Base-by-base conservation (phyloP, 92 coral and sea anemone species). In the Siderastrea radians region DNA sequence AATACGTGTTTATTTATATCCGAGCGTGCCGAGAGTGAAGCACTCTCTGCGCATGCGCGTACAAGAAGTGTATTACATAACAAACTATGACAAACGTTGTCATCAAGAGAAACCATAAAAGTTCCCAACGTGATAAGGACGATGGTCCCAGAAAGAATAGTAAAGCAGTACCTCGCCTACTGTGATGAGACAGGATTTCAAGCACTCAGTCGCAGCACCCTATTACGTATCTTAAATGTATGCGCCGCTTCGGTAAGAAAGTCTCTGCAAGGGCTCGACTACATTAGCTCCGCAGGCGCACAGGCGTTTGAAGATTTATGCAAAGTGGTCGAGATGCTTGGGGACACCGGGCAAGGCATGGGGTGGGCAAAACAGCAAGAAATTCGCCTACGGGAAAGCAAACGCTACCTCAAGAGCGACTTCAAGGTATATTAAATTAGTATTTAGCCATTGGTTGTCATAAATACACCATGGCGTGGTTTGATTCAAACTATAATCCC, bases 361-460 rank as follows among this genome's bases (percentile, higher is more conserved):
- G 86, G 86, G 49, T 87, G 91, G 91, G 86, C 91, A 60, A 87
- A 87, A 84, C 75, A 80, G 80, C 80, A 79, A 69, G 85, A 87
- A 82, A 79, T 62, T 80, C 76, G 65, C 59, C 91, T 87, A 78
- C 91, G 91, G 68, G 78, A 77, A 87, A 77, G 80, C 86, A 87
- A 80, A 61, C 81, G 81, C 74, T 80, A 80, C 78, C 91, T 87
- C 62, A 87, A 87, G 62, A 60, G 91, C 84, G 76, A 87, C 91
- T 87, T 79, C 72, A 87, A 80, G n/a, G 91, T 80, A 76, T 48
- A 49, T 75, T 47, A 54, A 66, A 71, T 17, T 54, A 53, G 75
- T 17, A 19, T 54, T 17, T 17, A 50, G 5, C 78, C 67, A 0
- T 64, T 44, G 44, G 17, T 44, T n/a, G 16, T n/a, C 44, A 6